phyloP scores from a whole-genome alignment of 2,113 vertebrate species.

The Mesocricetus auratus region DNA sequence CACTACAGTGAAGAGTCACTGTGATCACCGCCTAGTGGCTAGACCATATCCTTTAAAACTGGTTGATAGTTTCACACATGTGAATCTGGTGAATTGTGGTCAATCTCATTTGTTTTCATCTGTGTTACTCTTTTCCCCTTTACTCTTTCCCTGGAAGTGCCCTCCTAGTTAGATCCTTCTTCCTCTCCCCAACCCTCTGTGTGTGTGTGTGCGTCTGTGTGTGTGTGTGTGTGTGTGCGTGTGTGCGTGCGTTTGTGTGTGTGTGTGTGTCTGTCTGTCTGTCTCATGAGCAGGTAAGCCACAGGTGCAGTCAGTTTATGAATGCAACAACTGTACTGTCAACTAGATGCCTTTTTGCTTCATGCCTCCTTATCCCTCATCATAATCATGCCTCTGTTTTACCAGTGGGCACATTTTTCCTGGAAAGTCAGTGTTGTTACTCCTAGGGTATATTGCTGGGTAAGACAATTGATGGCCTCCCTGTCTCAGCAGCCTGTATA shows the following conservation, averaged over 20 bases:
- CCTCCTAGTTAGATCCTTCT: background rate
- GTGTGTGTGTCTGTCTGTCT: background rate
- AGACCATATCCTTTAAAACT: background rate
- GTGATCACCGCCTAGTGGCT: constrained; percentile 39
- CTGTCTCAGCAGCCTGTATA: background rate
- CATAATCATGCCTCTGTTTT: background rate
- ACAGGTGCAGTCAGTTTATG: background rate
- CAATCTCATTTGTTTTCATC: background rate
- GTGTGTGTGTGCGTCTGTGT: too few species aligned
- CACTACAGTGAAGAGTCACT: background rate
- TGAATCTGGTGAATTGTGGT: background rate
- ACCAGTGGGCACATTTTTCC: background rate
- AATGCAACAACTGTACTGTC: too few species aligned
- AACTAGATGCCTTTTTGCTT: background rate
- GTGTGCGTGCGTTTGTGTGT: too few species aligned
- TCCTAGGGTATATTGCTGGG: background rate
- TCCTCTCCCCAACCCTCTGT: too few species aligned
- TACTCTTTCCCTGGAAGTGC: background rate
- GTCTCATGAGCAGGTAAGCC: background rate
- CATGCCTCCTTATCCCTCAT: background rate
- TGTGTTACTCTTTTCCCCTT: background rate
- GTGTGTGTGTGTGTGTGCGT: too few species aligned
- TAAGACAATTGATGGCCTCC: background rate
- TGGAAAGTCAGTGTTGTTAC: background rate
- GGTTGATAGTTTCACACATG: background rate